Evolutionary conservation across 2,888 invertebrate genomes (phyloP).

Genomic region (Tinea pellionella): DNA sequence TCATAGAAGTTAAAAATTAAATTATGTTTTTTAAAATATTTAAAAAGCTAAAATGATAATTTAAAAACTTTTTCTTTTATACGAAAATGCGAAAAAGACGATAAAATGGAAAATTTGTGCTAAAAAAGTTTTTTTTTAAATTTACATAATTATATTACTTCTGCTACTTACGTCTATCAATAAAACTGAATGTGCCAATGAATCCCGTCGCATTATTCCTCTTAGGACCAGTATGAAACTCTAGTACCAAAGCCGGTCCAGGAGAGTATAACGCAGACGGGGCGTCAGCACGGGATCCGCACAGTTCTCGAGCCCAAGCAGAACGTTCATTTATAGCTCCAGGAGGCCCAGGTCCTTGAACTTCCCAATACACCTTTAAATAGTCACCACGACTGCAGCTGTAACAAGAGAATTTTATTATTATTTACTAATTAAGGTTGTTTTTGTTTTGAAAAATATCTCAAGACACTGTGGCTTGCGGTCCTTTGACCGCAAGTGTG

Average conservation of each 20-base stretch:
- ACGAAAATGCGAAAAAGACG: too few relatives aligned
- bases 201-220: constrained; percentile 74
- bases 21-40: too few relatives aligned
- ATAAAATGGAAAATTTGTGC: too few relatives aligned
- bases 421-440: too few relatives aligned
- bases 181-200: constrained; percentile 80
- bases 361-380: constrained; percentile 82
- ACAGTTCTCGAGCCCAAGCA: constrained; percentile 78
- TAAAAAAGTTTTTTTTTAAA: too few relatives aligned
- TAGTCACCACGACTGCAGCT: constrained; percentile 82
- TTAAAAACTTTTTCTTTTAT: too few relatives aligned
- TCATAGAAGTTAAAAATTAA: too few relatives aligned
- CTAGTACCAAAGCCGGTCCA: constrained; percentile 77
- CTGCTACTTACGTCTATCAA: constrained; percentile 78
- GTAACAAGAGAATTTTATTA: constrained; percentile 42
- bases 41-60: too few relatives aligned
- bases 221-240: constrained; percentile 74
- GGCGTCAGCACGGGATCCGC: constrained; percentile 75
- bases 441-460: too few relatives aligned
- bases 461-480: too few relatives aligned
- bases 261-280: constrained; percentile 82
- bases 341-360: constrained; percentile 76
- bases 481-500: too few relatives aligned
- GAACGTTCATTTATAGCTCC: constrained; percentile 81
- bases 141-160: too few relatives aligned